phyloP scores from a whole-genome alignment of 2,113 vertebrate genomes.

The Silurus meridionalis region DNA sequence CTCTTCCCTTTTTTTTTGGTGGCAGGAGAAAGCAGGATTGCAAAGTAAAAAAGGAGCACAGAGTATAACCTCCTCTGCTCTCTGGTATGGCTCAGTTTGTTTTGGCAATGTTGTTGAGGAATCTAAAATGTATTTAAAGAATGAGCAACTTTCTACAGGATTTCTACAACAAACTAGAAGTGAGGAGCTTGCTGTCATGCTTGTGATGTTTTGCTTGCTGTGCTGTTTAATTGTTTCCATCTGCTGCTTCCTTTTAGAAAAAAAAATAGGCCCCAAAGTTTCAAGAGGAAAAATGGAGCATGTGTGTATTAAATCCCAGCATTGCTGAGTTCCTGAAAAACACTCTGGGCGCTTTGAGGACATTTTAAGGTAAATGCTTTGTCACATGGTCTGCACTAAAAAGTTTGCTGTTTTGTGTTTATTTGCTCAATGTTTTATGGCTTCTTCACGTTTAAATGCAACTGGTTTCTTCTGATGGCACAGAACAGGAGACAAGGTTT shows the following conservation, averaged over 20 bases:
- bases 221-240: neutral
- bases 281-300: neutral
- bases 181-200: neutral
- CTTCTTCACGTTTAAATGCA: neutral
- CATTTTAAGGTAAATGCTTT: neutral
- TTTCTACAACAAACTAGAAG: neutral
- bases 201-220: neutral
- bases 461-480: conserved; percentile 36
- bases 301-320: neutral
- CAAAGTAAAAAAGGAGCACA: neutral
- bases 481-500: conserved; percentile 39
- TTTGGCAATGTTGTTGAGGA: neutral
- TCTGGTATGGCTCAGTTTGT: conserved; percentile 33
- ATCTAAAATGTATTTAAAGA: neutral
- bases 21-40: neutral
- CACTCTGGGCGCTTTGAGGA: neutral
- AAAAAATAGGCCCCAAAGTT: neutral
- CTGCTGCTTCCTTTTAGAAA: neutral
- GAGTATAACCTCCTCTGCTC: conserved; percentile 8
- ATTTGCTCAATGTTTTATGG: neutral
- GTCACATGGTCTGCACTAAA: neutral
- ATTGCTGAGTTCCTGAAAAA: neutral
- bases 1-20: neutral
- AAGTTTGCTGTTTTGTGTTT: neutral
- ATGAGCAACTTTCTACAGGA: neutral